A percentile compares a stretch with the other conserved stretches of the same genome.
Evolutionary conservation across 92 coral and sea anemone species (phyloP).

Genomic region (Phymanthus crucifer): DNA sequence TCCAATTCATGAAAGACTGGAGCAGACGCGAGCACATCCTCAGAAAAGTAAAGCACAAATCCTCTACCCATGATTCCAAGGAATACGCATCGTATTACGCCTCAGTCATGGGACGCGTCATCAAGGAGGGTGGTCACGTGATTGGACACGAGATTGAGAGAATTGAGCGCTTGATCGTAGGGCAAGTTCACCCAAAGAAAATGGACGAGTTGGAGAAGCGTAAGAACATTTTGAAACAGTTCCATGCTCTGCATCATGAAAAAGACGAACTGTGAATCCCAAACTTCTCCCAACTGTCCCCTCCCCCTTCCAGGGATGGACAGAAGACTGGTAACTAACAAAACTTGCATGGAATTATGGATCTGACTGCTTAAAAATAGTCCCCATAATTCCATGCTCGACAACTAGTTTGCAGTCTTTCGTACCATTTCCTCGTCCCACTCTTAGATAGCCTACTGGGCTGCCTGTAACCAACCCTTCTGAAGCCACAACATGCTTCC

Average conservation of each 20-base stretch:
- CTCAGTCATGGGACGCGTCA: slow-evolving; percentile 70
- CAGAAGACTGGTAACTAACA: neutral
- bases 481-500: neutral
- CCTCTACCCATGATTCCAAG: slow-evolving; percentile 49
- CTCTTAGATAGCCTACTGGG: neutral
- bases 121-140: slow-evolving; percentile 68
- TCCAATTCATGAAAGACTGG: slow-evolving; percentile 78
- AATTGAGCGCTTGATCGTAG: slow-evolving; percentile 86
- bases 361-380: neutral
- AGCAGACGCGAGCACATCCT: slow-evolving; percentile 71
- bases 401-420: neutral
- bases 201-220: slow-evolving; percentile 89
- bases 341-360: neutral
- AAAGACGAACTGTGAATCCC: slow-evolving; percentile 81
- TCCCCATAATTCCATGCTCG: neutral
- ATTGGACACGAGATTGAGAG: slow-evolving; percentile 75
- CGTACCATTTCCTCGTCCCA: neutral
- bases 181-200: slow-evolving; percentile 88
- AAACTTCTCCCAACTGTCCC: neutral
- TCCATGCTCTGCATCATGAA: slow-evolving; percentile 78
- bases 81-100: slow-evolving; percentile 78
- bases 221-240: slow-evolving; percentile 85
- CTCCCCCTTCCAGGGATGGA: too few relatives aligned
- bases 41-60: slow-evolving; percentile 44
- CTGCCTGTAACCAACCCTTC: slow-evolving; percentile 1